phyloP scores from a whole-genome alignment of 2,113 vertebrate species.

The Equus przewalskii region DNA sequence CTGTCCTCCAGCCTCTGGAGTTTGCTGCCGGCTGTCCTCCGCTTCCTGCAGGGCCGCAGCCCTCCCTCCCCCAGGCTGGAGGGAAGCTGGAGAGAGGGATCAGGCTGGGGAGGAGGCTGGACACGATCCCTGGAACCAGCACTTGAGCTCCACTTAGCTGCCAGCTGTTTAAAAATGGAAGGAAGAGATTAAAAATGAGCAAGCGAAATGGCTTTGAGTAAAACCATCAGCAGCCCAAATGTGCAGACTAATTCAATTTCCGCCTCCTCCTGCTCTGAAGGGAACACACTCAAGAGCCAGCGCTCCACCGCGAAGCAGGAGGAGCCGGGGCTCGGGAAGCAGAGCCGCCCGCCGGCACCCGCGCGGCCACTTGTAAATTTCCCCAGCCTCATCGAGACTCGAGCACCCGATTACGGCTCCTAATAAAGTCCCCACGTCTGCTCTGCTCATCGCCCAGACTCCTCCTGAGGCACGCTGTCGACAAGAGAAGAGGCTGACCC shows the following conservation, averaged over 20 bases:
- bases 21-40: fast-evolving
- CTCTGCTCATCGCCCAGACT: background rate
- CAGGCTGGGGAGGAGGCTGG: background rate
- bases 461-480: fast-evolving
- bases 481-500: background rate
- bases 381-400: background rate
- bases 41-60: fast-evolving
- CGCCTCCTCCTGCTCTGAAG: background rate
- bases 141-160: constrained; percentile 19
- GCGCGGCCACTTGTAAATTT: background rate
- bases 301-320: background rate
- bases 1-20: fast-evolving
- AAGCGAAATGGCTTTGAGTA: background rate
- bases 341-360: fast-evolving
- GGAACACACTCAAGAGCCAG: background rate
- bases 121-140: fast-evolving
- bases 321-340: fast-evolving
- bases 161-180: constrained; percentile 64
- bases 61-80: background rate
- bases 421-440: fast-evolving
- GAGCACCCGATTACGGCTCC: background rate
- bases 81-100: background rate
- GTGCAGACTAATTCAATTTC: constrained; percentile 57
- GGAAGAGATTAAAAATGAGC: constrained; percentile 57
- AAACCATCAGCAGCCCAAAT: constrained; percentile 51